A percentile compares a stretch with the other conserved stretches of the same genome.
phyloP scores from a whole-genome alignment of 35 echinoderm and acorn worm genomes.

The Chiridota heheva region DNA sequence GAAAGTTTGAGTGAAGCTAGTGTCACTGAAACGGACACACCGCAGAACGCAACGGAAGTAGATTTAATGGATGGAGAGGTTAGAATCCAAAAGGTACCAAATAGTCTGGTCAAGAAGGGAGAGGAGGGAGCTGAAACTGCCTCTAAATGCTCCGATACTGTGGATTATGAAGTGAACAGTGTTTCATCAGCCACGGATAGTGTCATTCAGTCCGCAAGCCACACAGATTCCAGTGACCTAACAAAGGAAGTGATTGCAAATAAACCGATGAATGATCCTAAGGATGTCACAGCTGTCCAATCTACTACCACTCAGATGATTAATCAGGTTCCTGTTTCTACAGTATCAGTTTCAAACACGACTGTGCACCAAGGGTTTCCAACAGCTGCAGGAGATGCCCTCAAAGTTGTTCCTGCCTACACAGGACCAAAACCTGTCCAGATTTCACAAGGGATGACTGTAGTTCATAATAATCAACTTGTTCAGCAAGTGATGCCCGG shows the following conservation, averaged over 20 bases:
- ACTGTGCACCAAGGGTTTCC: too few species aligned
- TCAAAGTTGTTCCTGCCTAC: too few species aligned
- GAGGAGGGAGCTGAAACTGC: slow-evolving; percentile 9
- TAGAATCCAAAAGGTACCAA: slow-evolving; percentile 86
- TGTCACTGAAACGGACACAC: slow-evolving; percentile 2
- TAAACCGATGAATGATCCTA: too few species aligned
- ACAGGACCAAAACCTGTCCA: too few species aligned
- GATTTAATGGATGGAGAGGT: slow-evolving; percentile 80
- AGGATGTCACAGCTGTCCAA: too few species aligned
- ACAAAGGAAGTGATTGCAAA: slow-evolving; percentile 19
- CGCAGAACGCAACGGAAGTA: neutral
- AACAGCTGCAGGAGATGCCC: too few species aligned
- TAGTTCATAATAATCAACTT: slow-evolving; percentile 25
- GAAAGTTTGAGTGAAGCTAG: slow-evolving; percentile 1
- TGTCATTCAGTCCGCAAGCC: slow-evolving; percentile 23
- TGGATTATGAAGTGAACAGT: too few species aligned
- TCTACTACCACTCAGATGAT: too few species aligned
- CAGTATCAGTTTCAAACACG: too few species aligned
- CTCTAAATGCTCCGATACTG: slow-evolving; percentile 9
- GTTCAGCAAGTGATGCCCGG: slow-evolving; percentile 28
- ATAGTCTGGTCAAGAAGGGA: slow-evolving; percentile 56
- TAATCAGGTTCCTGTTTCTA: too few species aligned
- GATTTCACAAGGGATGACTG: too few species aligned
- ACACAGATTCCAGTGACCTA: neutral
- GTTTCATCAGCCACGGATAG: slow-evolving; percentile 12